Evolutionary conservation across 2,888 invertebrate genomes (phyloP), one percentile per base, ranked within the genome.

Genomic region (Archips crataeganus): DNA sequence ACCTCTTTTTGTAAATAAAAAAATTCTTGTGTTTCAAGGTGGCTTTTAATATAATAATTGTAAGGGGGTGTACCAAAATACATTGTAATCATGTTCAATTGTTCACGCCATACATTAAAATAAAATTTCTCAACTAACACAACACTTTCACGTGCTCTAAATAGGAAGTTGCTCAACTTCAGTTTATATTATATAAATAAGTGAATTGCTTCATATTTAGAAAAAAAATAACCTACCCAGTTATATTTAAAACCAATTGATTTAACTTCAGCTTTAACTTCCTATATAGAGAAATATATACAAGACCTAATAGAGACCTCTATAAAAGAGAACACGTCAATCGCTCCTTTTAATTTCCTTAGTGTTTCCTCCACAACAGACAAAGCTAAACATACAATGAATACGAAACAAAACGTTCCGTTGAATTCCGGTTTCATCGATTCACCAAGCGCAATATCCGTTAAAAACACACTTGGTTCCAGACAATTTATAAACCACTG

Each of bases 401-500:
- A n/a, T 23, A 15, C 32, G 6, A 32, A 63, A 63, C 45, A 47
- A 45, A 63, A 63, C 63, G 13, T 47, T 42, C 8, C 32, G 47
- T 45, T 47, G 63, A 47, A 63, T 47, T 45, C 47, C 45, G 63
- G 11, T 32, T 47, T 47, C 36, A 60, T 60, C 63, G 11, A 63
- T 23, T 36, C 59, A 36, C 32, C 45, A 9, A 13, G 45, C 15
- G 23, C 42, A 39, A 42, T 62, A 39, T 63, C 47, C 63, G n/a
- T 32, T 42, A 23, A 63, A 45, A 63, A 45, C 47, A 45, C 47
- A 63, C 63, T 47, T 34, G 13, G 11, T 9, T 63, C 6, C 63
- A 63, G 63, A 32, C 62, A 47, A 63, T 32, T 23, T 23, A 57
- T 32, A 54, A n/a, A 47, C 47, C 47, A 32, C 10, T 45, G 45